Conservation (phyloP, 2,888 invertebrate species). For the Anticlea derivata region DNA sequence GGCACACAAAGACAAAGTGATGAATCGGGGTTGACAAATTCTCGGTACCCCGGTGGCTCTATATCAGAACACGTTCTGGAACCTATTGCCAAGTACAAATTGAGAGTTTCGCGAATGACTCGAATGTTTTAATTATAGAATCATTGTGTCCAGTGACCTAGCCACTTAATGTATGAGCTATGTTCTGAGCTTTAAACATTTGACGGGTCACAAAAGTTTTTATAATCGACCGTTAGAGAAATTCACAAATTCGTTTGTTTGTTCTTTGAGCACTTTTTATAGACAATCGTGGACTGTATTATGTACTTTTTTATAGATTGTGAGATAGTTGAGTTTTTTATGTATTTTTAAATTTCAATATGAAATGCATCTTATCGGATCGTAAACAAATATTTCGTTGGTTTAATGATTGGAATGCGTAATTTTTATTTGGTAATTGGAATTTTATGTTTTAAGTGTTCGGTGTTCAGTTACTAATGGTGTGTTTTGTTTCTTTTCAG, state of each 20-base stretch:
- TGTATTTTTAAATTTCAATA: constrained; percentile 21
- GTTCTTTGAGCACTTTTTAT: constrained; percentile 31
- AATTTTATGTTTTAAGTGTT: constrained; percentile 29
- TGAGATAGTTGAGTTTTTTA: constrained; percentile 25
- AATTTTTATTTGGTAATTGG: constrained; percentile 23
- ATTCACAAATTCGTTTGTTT: constrained; percentile 36
- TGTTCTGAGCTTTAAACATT: constrained; percentile 33
- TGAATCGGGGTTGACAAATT: no score
- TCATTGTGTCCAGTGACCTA: neutral
- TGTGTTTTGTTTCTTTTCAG: constrained; percentile 32
- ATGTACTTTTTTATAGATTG: constrained; percentile 32
- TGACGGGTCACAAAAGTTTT: constrained; percentile 42
- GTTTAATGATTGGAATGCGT: constrained; percentile 22
- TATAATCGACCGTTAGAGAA: constrained; percentile 30
- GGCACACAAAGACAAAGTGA: no score
- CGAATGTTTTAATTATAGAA: no score
- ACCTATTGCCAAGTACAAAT: no score
- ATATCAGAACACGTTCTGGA: no score
- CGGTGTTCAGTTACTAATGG: constrained; percentile 27
- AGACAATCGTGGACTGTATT: constrained; percentile 29
- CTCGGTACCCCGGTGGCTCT: no score
- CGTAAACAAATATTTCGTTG: constrained; percentile 24
- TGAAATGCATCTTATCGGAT: constrained; percentile 22
- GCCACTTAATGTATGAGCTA: constrained; percentile 9
- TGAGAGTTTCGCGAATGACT: no score